A percentile compares a stretch with the other conserved stretches of the same genome.
Evolutionary conservation across 2,888 invertebrate genomes (phyloP).

Genomic region (Meteorus cinctellus): DNA sequence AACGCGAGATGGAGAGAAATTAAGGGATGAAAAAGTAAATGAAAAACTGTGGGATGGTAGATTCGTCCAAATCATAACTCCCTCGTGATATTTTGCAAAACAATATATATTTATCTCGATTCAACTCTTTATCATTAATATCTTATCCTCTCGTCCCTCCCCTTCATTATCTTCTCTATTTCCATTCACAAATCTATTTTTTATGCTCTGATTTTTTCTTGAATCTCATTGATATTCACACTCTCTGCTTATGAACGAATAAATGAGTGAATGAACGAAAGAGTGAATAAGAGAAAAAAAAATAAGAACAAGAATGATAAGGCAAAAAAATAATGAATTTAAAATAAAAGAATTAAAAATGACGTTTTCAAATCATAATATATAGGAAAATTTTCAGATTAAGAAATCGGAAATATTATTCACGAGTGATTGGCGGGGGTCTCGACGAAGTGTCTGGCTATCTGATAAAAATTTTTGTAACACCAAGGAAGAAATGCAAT

Average conservation of each 20-base stretch:
- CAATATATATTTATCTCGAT: constrained; percentile 10
- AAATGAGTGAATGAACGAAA: neutral
- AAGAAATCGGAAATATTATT: constrained; percentile 8
- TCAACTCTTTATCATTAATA: neutral
- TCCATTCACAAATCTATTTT: neutral
- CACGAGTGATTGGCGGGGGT: constrained; percentile 28
- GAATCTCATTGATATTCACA: constrained; percentile 1
- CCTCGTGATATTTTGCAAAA: constrained; percentile 50
- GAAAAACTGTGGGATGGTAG: constrained; percentile 42
- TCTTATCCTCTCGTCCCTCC: neutral
- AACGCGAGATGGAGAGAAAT: constrained; percentile 38
- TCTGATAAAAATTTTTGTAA: neutral
- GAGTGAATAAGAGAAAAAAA: constrained; percentile 31
- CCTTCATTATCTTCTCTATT: neutral
- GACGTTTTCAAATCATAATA: constrained; percentile 31
- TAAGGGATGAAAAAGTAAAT: constrained; percentile 40
- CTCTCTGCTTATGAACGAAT: neutral
- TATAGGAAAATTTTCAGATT: neutral
- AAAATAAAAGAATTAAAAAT: constrained; percentile 15
- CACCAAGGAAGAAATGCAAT: neutral
- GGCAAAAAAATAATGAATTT: neutral
- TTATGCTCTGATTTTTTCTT: neutral
- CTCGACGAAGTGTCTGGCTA: constrained; percentile 31
- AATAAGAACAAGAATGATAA: constrained; percentile 1
- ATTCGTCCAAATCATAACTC: constrained; percentile 50